A percentile compares a stretch with the other conserved stretches of the same genome.
Evolutionary conservation across 2,888 invertebrate species (phyloP).

Genomic region (Clostera curtula): DNA sequence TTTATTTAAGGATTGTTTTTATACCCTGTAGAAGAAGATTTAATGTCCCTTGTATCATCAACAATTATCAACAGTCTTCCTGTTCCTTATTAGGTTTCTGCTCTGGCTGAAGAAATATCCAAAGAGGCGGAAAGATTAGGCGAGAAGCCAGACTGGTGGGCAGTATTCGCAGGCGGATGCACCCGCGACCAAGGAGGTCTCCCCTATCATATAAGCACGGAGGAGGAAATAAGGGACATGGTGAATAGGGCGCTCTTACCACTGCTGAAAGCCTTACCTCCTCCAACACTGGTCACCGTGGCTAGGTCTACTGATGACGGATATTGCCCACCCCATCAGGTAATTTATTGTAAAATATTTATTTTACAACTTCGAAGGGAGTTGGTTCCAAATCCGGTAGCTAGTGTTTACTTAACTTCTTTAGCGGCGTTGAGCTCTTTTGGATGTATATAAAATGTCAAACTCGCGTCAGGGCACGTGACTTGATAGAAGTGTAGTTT

Average conservation of each 20-base stretch:
- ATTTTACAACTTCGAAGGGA: too few species aligned
- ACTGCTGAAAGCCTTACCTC: constrained; percentile 76
- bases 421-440: too few species aligned
- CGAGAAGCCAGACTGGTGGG: constrained; percentile 83
- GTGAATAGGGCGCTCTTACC: constrained; percentile 73
- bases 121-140: constrained; percentile 71
- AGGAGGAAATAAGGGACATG: constrained; percentile 78
- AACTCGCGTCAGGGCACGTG: too few species aligned
- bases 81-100: constrained; percentile 59
- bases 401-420: too few species aligned
- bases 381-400: too few species aligned
- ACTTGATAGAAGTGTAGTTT: too few species aligned
- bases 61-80: too few species aligned
- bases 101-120: constrained; percentile 63
- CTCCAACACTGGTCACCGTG: constrained; percentile 81
- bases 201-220: constrained; percentile 87
- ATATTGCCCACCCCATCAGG: constrained; percentile 88
- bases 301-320: constrained; percentile 91
- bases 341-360: too few species aligned
- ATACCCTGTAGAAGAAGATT: too few species aligned
- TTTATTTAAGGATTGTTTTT: too few species aligned
- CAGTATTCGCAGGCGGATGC: constrained; percentile 90
- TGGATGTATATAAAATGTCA: too few species aligned
- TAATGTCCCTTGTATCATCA: too few species aligned
- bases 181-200: constrained; percentile 90